Evolutionary conservation across 2,797 vertebrate species (phyloP).

Genomic region (Peromyscus nudipes): DNA sequence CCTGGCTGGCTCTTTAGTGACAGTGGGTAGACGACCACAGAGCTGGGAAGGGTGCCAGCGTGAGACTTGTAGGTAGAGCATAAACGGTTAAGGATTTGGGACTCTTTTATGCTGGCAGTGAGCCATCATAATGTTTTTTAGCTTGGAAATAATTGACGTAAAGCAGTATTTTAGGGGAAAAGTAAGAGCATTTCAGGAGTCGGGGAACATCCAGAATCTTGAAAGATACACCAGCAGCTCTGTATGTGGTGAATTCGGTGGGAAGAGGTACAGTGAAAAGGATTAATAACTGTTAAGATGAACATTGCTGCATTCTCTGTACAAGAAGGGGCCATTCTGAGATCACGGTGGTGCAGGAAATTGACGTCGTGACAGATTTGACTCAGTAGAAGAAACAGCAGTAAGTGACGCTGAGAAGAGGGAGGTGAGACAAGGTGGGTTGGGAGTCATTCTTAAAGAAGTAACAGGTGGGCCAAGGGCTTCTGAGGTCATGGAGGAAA

Average conservation of each 20-base stretch:
- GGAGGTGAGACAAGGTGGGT: too few relatives aligned
- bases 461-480: not conserved
- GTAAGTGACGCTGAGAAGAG: not conserved
- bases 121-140: not conserved
- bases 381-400: not conserved
- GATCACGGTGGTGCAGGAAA: not conserved
- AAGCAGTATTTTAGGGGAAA: not conserved
- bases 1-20: not conserved
- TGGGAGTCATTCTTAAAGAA: not conserved
- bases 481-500: not conserved
- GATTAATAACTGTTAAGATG: not conserved
- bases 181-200: not conserved
- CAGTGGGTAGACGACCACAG: not conserved
- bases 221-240: not conserved
- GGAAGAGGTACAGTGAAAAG: constrained; percentile 9
- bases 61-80: too few relatives aligned
- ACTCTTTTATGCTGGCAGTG: not conserved
- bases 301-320: not conserved
- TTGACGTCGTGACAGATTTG: not conserved
- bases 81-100: not conserved
- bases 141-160: constrained; percentile 13
- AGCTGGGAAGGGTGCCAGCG: too few relatives aligned
- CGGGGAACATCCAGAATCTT: not conserved
- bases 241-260: not conserved
- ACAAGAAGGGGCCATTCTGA: not conserved